Conservation (phyloP, 2,888 invertebrate genomes). For the Leptura quadrifasciata region DNA sequence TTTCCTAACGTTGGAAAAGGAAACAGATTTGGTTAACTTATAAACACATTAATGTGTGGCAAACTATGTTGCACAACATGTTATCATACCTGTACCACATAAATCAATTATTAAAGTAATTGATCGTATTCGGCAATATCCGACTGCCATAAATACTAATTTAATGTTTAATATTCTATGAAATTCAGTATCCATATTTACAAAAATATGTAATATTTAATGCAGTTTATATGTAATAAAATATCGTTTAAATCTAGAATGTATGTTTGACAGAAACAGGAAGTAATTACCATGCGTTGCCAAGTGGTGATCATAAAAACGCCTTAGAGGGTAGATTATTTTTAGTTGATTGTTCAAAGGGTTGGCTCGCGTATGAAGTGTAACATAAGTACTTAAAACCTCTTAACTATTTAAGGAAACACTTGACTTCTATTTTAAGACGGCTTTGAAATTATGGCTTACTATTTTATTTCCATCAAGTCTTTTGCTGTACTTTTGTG, state of each 20-base stretch:
- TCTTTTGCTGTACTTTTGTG: constrained; percentile 4
- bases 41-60: too few species aligned
- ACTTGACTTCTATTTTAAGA: constrained; percentile 46
- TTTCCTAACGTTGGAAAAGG: too few species aligned
- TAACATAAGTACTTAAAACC: constrained; percentile 36
- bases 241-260: background rate
- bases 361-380: constrained; percentile 36
- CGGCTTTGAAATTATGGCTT: constrained; percentile 17
- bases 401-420: constrained; percentile 47
- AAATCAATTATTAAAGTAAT: too few species aligned
- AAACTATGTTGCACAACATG: too few species aligned
- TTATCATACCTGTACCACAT: too few species aligned
- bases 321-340: constrained; percentile 47
- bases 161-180: too few species aligned
- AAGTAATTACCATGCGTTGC: constrained; percentile 38
- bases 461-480: background rate
- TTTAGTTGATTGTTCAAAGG: constrained; percentile 45
- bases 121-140: too few species aligned
- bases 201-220: too few species aligned
- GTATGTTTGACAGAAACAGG: constrained; percentile 19
- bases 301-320: constrained; percentile 46
- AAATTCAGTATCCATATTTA: too few species aligned
- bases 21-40: too few species aligned
- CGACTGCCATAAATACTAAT: too few species aligned
- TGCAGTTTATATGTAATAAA: background rate